phyloP scores from a whole-genome alignment of 1,140 invertebrate genomes.

The honey bee (Apis mellifera) region DNA sequence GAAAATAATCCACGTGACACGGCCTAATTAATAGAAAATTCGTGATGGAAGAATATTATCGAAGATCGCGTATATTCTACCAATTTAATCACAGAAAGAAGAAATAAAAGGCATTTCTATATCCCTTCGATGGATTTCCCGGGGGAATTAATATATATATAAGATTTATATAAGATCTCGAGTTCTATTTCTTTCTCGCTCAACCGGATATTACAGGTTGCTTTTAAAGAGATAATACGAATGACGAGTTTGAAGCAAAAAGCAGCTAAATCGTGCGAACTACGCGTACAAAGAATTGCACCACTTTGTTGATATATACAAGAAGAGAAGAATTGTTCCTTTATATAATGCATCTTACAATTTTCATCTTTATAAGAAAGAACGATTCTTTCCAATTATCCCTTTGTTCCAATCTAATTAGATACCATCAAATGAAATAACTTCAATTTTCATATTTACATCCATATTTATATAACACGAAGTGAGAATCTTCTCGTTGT shows the following conservation, averaged over 20 bases:
- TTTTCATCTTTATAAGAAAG: too few species aligned
- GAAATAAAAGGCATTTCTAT: constrained; percentile 13
- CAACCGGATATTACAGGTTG: constrained; percentile 19
- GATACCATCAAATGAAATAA: too few species aligned
- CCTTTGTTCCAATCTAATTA: too few species aligned
- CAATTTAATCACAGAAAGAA: constrained; percentile 7
- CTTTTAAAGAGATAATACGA: neutral
- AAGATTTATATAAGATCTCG: neutral
- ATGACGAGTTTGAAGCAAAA: constrained; percentile 1
- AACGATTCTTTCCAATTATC: too few species aligned
- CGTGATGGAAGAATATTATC: neutral
- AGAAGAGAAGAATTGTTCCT: neutral
- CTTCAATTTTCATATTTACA: too few species aligned
- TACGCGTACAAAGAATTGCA: neutral
- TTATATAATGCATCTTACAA: too few species aligned
- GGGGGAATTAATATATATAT: constrained; percentile 8
- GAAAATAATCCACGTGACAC: neutral
- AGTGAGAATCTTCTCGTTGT: too few species aligned
- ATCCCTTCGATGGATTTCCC: constrained; percentile 8
- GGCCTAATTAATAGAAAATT: neutral
- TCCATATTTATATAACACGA: too few species aligned
- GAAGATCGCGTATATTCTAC: neutral
- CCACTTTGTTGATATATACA: neutral
- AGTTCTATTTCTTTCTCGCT: neutral
- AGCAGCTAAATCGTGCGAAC: neutral